These are phyloP conservation scores for Haliclona indistincta DNA, from an alignment of 37 sponge, comb jelly and placozoan species.

Conservation along the genomic window DNA sequence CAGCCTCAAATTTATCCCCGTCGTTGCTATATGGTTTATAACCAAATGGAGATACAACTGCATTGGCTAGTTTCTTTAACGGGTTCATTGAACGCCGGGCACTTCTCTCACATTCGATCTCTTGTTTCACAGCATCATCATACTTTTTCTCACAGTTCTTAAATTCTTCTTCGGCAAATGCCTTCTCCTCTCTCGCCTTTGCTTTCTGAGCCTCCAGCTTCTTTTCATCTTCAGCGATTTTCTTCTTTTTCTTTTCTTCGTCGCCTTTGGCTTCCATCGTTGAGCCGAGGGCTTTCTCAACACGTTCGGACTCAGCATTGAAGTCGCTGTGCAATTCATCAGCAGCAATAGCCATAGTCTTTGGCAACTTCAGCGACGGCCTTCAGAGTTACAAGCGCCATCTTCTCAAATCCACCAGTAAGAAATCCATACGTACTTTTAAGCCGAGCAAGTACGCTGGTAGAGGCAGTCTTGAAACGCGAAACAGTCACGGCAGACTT, in stretches of 20 bases:
- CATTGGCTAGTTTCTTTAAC: background rate
- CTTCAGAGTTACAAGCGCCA: constrained; percentile 47
- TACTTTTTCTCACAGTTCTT: too few relatives aligned
- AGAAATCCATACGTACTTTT: constrained; percentile 50
- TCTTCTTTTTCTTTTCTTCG: background rate
- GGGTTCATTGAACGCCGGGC: too few relatives aligned
- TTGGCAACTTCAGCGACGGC: constrained; percentile 31
- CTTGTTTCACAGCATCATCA: too few relatives aligned
- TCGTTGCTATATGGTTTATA: too few relatives aligned
- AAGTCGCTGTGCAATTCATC: constrained; percentile 40
- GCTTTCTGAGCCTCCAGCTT: too few relatives aligned
- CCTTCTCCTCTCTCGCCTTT: too few relatives aligned
- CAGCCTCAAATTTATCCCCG: background rate
- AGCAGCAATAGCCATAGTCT: constrained; percentile 44
- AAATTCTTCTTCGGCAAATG: too few relatives aligned
- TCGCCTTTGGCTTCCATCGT: background rate
- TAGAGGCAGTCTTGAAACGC: constrained; percentile 32
- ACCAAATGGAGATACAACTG: background rate
- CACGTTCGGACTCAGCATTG: constrained; percentile 21
- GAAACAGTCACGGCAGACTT: constrained; percentile 50
- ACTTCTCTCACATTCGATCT: background rate
- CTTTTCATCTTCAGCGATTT: background rate
- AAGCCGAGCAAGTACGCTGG: constrained; percentile 32
- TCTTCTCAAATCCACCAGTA: constrained; percentile 38
- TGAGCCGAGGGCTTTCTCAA: background rate